Base-by-base conservation (phyloP, 2,888 invertebrate genomes). In the Hydraecia micacea region DNA sequence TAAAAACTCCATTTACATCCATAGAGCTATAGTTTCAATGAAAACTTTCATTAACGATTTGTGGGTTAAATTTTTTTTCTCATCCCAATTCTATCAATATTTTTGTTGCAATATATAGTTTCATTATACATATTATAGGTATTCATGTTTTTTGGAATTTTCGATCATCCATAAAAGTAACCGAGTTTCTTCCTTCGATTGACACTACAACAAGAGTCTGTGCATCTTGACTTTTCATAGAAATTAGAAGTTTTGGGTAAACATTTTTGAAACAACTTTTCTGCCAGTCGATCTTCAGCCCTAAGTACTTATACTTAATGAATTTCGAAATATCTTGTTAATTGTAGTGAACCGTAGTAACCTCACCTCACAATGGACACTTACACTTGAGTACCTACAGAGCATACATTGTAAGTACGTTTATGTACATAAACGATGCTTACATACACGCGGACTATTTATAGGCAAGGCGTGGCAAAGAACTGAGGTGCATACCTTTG, bases 381-480 rank as follows among this genome's bases (percentile, higher is more conserved):
- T 32, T 42, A 70, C 2, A 71, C 42, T 46, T 39, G n/a, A 73
- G 42, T 36, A 62, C 62, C 25, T 58, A n/a, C 0, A 58, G n/a
- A n/a, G 55, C 13, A 58, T 39, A 86, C 69, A 69, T 63, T 75
- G 52, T 69, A 71, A 15, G n/a, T 72, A 68, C 39, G 8, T 49
- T 21, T 52, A 46, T 49, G 25, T 71, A 84, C 55, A 55, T 80
- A 79, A 74, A 75, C 66, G 71, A 55, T 74, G 85, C 74, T 72
- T 87, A 74, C 76, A 87, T 72, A 76, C 75, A 84, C 72, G 71
- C 65, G 28, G 36, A 42, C 76, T 85, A 85, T 85, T 85, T 77
- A 87, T 81, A 87, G 82, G 8, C 28, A 15, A 85, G 87, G 85
- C 86, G 85, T 87, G 87, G 77, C 85, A 75, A 84, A 85, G 81